These are phyloP conservation scores for Lampropteryx suffumata DNA, from an alignment of 2,888 invertebrate genomes.

Conservation along the genomic window DNA sequence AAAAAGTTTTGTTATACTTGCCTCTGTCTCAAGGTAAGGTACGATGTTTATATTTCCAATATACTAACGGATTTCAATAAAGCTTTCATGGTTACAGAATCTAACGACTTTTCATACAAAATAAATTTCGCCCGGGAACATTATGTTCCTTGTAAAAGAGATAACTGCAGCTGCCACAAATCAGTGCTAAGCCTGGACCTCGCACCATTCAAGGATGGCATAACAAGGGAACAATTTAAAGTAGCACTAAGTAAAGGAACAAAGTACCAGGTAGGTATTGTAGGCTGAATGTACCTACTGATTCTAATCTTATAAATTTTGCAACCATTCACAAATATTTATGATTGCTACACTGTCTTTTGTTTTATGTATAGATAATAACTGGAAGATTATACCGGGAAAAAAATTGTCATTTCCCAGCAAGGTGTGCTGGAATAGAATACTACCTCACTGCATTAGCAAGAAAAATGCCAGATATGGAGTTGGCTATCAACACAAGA, in stretches of 20 bases:
- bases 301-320: no score
- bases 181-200: conserved; percentile 87
- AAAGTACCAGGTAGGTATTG: conserved; percentile 63
- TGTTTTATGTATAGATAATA: conserved; percentile 90
- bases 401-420: conserved; percentile 94
- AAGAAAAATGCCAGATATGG: conserved; percentile 89
- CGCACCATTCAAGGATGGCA: conserved; percentile 87
- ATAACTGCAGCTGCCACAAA: conserved; percentile 85
- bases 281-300: no score
- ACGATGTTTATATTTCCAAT: no score
- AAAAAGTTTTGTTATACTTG: no score
- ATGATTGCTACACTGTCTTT: not conserved
- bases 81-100: conserved; percentile 52
- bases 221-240: conserved; percentile 85
- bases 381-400: conserved; percentile 91
- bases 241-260: conserved; percentile 74
- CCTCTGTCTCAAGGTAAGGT: no score
- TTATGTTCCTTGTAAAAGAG: conserved; percentile 81
- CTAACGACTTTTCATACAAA: conserved; percentile 67
- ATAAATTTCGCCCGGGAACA: conserved; percentile 76
- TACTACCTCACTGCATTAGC: conserved; percentile 90
- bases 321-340: no score
- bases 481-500: conserved; percentile 93
- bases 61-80: no score
- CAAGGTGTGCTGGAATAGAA: conserved; percentile 95